Evolutionary conservation across 2,888 invertebrate genomes (phyloP), one percentile per base, ranked within the genome.

Genomic region (Cacoxenus indagator): DNA sequence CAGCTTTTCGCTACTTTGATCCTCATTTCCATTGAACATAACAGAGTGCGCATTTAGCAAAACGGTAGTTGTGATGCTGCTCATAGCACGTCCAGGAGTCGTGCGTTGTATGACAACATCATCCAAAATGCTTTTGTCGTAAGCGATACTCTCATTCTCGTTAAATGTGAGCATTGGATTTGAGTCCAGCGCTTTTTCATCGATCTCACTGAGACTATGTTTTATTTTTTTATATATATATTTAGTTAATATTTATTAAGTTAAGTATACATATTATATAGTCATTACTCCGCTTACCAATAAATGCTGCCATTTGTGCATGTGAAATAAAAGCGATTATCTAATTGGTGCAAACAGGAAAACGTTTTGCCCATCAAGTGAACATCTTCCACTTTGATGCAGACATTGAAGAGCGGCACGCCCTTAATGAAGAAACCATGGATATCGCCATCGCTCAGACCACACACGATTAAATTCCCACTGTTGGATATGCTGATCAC

Each of bases 381-480:
- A 0, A 84, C 76, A 71, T 88, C 88, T 9, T 84, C 85, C n/a
- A 78, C 69, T 14, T 81, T 74, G 8, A 87, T 78, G 64, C 73
- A 76, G n/a, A 86, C 70, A 71, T 84, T 85, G 66, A 88, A 88
- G 9, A 88, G 64, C 0, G 84, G 78, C 48, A 84, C 65, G 0
- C 88, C 88, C 68, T 86, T 87, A 3, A 87, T 84, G 55, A 74
- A 85, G 1, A 88, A 80, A 0, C 87, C 88, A 75, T 87, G 85
- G 4, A 88, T 82, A 68, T 86, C 85, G 14, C 88, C 88, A 72
- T 87, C 84, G 2, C 80, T 76, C 0, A 88, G 74, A 0, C 84
- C 85, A 65, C 88, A 88, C 0, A 88, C 75, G 48, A 88, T 85
- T 0, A 88, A 67, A 65, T 87, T 84, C 5, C 87, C 88, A n/a